phyloP scores from a whole-genome alignment of 2,888 invertebrate genomes.

The Lasioglossum morio region DNA sequence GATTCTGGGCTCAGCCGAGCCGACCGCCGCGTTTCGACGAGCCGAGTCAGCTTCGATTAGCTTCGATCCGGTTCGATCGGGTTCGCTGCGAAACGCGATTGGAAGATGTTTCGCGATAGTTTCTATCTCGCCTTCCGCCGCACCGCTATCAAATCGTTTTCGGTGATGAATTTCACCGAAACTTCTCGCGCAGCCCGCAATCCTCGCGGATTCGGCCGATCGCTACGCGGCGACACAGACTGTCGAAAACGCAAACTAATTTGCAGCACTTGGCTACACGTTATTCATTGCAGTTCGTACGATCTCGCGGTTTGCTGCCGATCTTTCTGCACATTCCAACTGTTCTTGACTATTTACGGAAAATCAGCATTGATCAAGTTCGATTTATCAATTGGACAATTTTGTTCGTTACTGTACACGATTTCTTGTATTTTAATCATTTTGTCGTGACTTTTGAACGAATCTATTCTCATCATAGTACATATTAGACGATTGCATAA shows the following conservation, averaged over 20 bases:
- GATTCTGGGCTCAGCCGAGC: conserved; percentile 54
- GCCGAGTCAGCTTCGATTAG: conserved; percentile 46
- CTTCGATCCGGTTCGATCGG: conserved; percentile 37
- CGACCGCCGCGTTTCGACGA: conserved; percentile 43
- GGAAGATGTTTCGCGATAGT: conserved; percentile 62
- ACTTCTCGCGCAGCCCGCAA: conserved; percentile 54
- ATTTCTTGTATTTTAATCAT: too few species aligned
- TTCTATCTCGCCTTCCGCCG: conserved; percentile 51
- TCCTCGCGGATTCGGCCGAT: conserved; percentile 44
- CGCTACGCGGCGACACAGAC: conserved; percentile 32
- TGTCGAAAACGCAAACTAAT: conserved; percentile 14
- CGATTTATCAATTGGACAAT: neutral
- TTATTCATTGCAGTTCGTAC: neutral
- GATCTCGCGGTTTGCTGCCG: neutral
- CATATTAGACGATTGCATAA: too few species aligned
- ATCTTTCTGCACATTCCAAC: neutral
- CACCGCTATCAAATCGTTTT: conserved; percentile 66
- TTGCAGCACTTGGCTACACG: neutral
- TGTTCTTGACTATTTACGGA: too few species aligned
- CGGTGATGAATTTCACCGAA: conserved; percentile 62
- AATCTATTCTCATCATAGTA: neutral
- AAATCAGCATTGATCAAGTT: too few species aligned
- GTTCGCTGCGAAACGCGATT: conserved; percentile 47
- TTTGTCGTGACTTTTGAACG: neutral
- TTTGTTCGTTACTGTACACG: neutral